These are phyloP conservation scores for Gymnoscopelus microlampas DNA, from an alignment of 2,797 vertebrate genomes.

Conservation along the genomic window DNA sequence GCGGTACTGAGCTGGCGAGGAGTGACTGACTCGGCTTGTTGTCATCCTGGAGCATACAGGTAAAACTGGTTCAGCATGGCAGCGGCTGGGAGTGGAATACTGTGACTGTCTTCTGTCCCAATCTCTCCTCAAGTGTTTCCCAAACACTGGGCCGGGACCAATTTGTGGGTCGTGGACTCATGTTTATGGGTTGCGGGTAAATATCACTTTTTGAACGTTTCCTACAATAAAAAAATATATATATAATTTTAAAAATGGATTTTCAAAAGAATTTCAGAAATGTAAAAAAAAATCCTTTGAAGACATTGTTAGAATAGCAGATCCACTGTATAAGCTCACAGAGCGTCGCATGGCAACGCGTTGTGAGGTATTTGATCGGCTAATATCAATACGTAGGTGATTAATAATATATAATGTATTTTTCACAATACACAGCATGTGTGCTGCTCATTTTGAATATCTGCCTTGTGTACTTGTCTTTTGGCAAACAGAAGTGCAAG, in stretches of 20 bases:
- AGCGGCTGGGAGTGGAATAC: constrained; percentile 59
- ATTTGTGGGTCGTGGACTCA: too few relatives aligned
- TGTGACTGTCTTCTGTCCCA: background rate
- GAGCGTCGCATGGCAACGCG: too few relatives aligned
- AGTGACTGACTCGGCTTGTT: background rate
- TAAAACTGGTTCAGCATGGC: constrained; percentile 77
- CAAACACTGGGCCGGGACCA: too few relatives aligned
- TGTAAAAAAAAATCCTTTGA: too few relatives aligned
- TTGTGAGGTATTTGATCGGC: too few relatives aligned
- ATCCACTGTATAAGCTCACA: too few relatives aligned
- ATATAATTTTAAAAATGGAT: background rate
- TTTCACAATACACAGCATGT: too few relatives aligned
- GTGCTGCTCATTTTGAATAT: background rate
- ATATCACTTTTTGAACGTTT: too few relatives aligned
- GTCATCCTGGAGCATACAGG: constrained; percentile 65
- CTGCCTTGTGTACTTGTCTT: background rate
- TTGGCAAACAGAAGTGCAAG: background rate
- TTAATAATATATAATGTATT: too few relatives aligned
- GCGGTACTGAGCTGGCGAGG: background rate
- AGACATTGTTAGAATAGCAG: too few relatives aligned
- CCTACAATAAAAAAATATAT: background rate
- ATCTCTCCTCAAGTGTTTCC: background rate
- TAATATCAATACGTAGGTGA: too few relatives aligned
- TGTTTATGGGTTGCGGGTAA: background rate
- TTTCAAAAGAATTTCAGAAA: background rate